phyloP scores from a whole-genome alignment of 1,140 invertebrate genomes.

The Pseudobourletiella spinata region DNA sequence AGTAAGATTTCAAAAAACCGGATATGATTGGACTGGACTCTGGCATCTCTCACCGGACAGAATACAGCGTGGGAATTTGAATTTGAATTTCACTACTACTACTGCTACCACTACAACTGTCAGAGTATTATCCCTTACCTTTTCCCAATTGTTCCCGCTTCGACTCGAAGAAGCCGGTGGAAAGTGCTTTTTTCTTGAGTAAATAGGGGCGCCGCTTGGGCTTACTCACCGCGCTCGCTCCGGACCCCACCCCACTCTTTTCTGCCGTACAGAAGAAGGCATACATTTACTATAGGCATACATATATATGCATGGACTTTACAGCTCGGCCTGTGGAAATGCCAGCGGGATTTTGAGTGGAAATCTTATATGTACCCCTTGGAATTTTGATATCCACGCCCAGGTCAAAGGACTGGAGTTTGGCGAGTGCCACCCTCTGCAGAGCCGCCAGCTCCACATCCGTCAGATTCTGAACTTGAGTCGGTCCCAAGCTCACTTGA shows the following conservation, averaged over 20 bases:
- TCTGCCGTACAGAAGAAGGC: conserved; percentile 1
- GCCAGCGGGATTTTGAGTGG: too few relatives aligned
- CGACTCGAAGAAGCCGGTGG: conserved; percentile 72
- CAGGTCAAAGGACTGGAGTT: conserved; percentile 75
- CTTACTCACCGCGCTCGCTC: conserved; percentile 47
- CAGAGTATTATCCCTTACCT: background rate
- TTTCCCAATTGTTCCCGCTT: background rate
- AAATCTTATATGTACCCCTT: background rate
- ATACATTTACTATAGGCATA: too few relatives aligned
- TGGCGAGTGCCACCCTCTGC: conserved; percentile 72
- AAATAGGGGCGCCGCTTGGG: conserved; percentile 65
- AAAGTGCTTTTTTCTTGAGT: conserved; percentile 70
- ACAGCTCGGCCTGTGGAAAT: too few relatives aligned
- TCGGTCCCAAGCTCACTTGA: conserved; percentile 60
- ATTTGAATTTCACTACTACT: too few relatives aligned
- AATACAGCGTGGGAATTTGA: too few relatives aligned
- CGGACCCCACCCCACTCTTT: background rate
- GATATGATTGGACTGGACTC: too few relatives aligned
- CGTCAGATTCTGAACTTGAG: conserved; percentile 59
- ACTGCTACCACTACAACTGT: too few relatives aligned
- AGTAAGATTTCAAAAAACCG: too few relatives aligned
- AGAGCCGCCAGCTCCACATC: conserved; percentile 72
- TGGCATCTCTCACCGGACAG: too few relatives aligned
- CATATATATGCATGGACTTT: too few relatives aligned
- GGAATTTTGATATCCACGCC: conserved; percentile 64